Base-by-base conservation (phyloP, 2,888 invertebrate genomes). In the Phengaris alcon region DNA sequence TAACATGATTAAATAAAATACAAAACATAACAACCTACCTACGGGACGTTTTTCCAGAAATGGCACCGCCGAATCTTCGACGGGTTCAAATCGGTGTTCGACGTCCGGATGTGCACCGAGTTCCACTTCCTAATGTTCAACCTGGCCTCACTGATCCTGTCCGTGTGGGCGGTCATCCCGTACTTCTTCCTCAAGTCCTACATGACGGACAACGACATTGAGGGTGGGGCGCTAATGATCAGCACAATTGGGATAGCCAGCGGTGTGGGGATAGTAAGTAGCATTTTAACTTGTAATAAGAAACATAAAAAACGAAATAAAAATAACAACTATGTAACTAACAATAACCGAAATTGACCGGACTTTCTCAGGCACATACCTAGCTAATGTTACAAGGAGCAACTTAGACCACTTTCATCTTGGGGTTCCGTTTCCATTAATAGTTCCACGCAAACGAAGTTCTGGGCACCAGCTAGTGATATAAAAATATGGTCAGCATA, bases 81-180 rank as follows among this genome's bases (percentile, higher is more conserved):
- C 79, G 90, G 95, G 10, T 84, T 96, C 72, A 95, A 95, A 84
- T 94, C 95, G 2, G 96, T 96, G 84, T 95, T 96, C 85, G 97
- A 98, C 88, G 96, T 97, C 88, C 95, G 96, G 64, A 95, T 97
- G 94, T 97, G 97, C 87, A 91, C 95, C 76, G 97, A 97, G 83
- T 91, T 96, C 75, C 97, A 97, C 85, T 98, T 97, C 88, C 89
- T 97, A 57, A 94, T 97, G 82, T 96, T 98, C 89, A 97, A 97
- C 80, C 82, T 98, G 54, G 97, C 97, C 57, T 98, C 97, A 75
- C 95, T 98, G 79, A 94, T 98, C 76, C 94, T 99, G 73, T 98
- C 98, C 85, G 96, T 97, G 82, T 98, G 98, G 97, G 97, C 97
- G 87, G 98, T 99, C 85, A 97, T 98, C 79, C 98, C 98, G 5